Evolutionary conservation across 2,888 invertebrate genomes (phyloP), one percentile per base, ranked within the genome.

Genomic region (Ophion slaviceki): DNA sequence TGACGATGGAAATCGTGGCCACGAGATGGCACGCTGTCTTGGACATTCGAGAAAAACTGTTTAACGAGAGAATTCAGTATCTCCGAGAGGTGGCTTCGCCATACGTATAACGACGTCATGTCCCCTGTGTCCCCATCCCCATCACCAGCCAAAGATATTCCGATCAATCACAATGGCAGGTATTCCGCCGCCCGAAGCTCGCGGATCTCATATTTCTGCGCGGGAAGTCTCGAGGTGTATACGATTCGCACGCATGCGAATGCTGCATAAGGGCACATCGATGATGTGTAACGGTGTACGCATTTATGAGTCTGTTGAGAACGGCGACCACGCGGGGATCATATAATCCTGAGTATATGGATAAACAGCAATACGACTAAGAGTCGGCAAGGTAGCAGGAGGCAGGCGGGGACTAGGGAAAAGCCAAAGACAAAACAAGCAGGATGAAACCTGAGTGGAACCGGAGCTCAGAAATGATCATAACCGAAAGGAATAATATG

Each of bases 251-350:
- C 32, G 32, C 32, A 32, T 32, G 32, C 32, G 17, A 53, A 8
- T 53, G 10, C 53, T 53, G 53, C 53, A 17, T 6, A 32, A 32
- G 32, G 4, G 53, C 53, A 53, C 17, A 17, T 2, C 17, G 53
- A 53, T 53, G 2, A 53, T 14, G 53, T 53, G 53, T 6, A 53
- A 14, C 53, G 53, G 2, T 53, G 53, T 10, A 53, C 2, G 32
- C 32, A 32, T 32, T 32, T 17, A 53, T 53, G 53, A 8, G 53
- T 53, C 53, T 8, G 17, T 53, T 53, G 53, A 53, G 64, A 24
- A 75, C 64, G 47, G 75, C 10, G 64, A 75, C 75, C 75, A 75
- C 59, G 72, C 74, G 61, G 24, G 61, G 74, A 74, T 74, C 62
- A 64, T 75, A 47, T 64, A 75, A 75, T 45, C 7, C 64, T 1